Evolutionary conservation across 2,888 invertebrate species (phyloP), one percentile per base, ranked within the genome.

Genomic region (Bibio marci): DNA sequence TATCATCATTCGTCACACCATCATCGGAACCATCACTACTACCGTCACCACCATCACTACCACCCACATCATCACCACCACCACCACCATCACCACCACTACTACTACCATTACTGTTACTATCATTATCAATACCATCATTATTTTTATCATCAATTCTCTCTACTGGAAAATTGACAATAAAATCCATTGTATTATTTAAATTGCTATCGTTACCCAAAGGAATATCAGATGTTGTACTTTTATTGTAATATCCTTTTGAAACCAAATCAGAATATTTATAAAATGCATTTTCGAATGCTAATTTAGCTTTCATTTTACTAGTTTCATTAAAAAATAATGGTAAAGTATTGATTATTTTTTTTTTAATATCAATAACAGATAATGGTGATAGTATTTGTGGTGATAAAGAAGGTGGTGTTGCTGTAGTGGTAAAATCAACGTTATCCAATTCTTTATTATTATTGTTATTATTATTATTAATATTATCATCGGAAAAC

Each of bases 251-350:
- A 28, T 32, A 3, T 5, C 11, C 32, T 32, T 8, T 32, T 15
- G 15, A 8, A 30, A 37, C 37, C n/a, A 37, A 30, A 37, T 40
- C 42, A 34, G 40, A 38, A 40, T 44, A 40, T 37, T 45, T 45
- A 14, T 34, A 35, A 25, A 43, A 42, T 32, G 42, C 43, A 40
- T 41, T 39, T 12, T 38, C 37, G 35, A 43, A 45, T 13, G 39
- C 42, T 10, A 35, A 15, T 35, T 28, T 33, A 35, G 38, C 39
- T 15, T 15, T 14, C 17, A 25, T 41, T 26, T 31, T 28, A 8
- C 30, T 27, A 11, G 14, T 11, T 19, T 39, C 31, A 14, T 39
- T 30, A 19, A 26, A 26, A 30, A 30, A n/a, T 13, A 22, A 17
- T 17, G 41, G 18, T n/a, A 34, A 22, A 11, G 5, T 13, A 14